These are phyloP conservation scores for Myotis findleyi DNA, from an alignment of 2,797 vertebrate genomes.

Conservation along the genomic window DNA sequence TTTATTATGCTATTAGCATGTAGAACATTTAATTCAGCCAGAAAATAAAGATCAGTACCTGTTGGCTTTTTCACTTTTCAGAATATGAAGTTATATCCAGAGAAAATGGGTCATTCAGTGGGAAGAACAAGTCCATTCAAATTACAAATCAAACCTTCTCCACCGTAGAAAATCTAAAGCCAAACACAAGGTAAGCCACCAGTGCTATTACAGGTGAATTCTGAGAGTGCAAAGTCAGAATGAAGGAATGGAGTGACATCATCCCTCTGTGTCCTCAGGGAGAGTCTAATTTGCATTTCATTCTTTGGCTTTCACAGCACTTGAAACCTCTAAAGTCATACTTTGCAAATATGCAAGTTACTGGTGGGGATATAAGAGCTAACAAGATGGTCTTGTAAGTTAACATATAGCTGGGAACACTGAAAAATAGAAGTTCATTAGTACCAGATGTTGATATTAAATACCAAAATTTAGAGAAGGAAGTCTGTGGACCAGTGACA, in stretches of 20 bases:
- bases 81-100: conserved; percentile 96
- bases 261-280: not conserved
- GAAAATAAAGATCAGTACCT: conserved; percentile 26
- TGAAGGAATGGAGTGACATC: not conserved
- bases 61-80: conserved; percentile 82
- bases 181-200: conserved; percentile 93
- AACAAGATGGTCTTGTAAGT: not conserved
- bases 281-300: not conserved
- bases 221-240: not conserved
- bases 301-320: not conserved
- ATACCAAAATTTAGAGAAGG: not conserved
- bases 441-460: conserved; percentile 10
- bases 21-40: not conserved
- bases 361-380: not conserved
- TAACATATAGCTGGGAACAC: not conserved
- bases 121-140: conserved; percentile 92
- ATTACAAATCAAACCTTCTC: conserved; percentile 98
- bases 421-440: not conserved
- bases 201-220: not conserved
- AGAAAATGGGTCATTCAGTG: conserved; percentile 90
- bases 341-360: conserved; percentile 8
- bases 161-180: conserved; percentile 97
- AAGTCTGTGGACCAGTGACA: not conserved
- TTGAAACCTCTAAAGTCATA: not conserved
- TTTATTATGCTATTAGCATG: not conserved